Evolutionary conservation across 1,140 invertebrate species (phyloP), one percentile per base, ranked within the genome.

Genomic region (Hyphantria cunea): DNA sequence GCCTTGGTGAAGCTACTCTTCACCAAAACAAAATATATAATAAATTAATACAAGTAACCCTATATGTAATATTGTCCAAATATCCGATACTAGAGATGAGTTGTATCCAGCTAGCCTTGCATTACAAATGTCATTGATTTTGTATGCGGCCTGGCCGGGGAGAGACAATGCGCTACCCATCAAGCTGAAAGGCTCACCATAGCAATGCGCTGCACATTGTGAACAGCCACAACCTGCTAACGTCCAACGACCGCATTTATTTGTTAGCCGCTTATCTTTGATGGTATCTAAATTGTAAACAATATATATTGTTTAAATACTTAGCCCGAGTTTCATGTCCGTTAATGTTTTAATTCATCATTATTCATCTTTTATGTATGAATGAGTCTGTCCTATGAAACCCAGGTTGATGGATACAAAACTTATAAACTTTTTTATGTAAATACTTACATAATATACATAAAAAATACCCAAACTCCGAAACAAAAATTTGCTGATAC

Each of bases 41-140:
- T 25, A 25, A 25, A 25, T 25, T 7, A 7, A 37, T 37, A 37
- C 3, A 7, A 37, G 17, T 25, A 25, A 25, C 1, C 17, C 17
- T 25, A 5, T 25, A 25, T 25, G 17, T 5, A 25, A 42, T 44
- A 44, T 32, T 39, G n/a, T 25, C 15, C 34, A 14, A 12, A 49
- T 47, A 56, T 58, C 33, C 37, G 44, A 11, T 34, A 33, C 34
- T 55, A 49, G 31, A 32, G 37, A 52, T 61, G 53, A 64, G 68
- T 66, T 70, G 48, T 52, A 56, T 49, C 17, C 5, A 37, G 59
- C 67, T 70, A 59, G 65, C 59, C 65, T 58, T 64, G 52, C 64
- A 68, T 71, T 17, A 66, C 69, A 76, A 80, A 76, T 75, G 68
- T 51, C 70, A 78, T 75, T 79, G 75, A 81, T 79, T 75, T 68